Percentiles rank a stretch among this genome's conserved stretches.
phyloP scores from a whole-genome alignment of 2,113 vertebrate species.

The Cichladusa arquata region DNA sequence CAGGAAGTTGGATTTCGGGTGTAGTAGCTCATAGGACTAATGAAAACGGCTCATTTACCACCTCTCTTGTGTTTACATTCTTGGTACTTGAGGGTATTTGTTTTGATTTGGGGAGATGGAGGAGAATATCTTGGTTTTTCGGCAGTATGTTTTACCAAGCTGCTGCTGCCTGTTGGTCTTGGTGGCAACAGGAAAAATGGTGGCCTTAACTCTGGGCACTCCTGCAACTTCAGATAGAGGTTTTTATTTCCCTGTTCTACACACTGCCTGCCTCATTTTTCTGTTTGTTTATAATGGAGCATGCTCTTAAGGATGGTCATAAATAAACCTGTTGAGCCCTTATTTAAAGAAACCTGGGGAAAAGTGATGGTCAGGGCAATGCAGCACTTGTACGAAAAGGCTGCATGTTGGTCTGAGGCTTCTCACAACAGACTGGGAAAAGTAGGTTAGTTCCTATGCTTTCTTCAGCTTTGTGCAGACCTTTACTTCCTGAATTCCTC shows the following conservation, averaged over 20 bases:
- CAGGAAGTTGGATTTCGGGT: neutral
- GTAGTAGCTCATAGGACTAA: neutral
- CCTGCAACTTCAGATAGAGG: neutral
- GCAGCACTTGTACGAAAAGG: rapidly evolving
- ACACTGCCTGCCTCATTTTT: neutral
- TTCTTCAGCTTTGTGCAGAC: neutral
- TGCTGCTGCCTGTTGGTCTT: neutral
- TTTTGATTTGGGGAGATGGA: neutral
- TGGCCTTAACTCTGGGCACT: neutral
- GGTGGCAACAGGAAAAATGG: neutral
- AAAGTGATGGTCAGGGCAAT: neutral
- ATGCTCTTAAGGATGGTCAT: neutral
- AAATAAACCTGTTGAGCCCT: neutral
- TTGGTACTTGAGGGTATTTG: neutral
- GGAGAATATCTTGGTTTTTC: neutral
- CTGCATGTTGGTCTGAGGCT: neutral
- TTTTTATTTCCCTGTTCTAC: neutral
- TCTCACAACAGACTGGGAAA: neutral
- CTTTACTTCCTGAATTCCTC: neutral
- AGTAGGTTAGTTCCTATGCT: neutral
- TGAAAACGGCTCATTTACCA: neutral
- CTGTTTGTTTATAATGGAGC: neutral
- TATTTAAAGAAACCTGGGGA: neutral
- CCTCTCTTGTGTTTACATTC: neutral
- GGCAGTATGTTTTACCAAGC: neutral